phyloP scores from a whole-genome alignment of 2,113 vertebrate species.

The Hippotragus niger region DNA sequence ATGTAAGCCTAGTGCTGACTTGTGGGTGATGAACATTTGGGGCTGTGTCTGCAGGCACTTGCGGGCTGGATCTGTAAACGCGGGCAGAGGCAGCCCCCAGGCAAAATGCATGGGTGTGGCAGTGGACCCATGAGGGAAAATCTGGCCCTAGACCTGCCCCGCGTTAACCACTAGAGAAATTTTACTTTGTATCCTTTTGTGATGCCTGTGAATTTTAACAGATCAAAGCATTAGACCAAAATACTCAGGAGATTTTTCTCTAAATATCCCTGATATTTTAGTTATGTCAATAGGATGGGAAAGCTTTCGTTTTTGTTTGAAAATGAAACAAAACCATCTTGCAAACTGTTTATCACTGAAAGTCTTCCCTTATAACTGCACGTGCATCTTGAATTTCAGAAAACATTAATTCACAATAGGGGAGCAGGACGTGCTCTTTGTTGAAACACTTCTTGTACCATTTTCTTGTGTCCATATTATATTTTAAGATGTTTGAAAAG shows the following conservation, averaged over 20 bases:
- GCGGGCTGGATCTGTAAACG: background rate
- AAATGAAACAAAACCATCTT: background rate
- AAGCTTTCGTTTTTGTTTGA: background rate
- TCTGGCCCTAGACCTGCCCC: background rate
- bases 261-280: conserved; percentile 25
- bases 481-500: conserved; percentile 18
- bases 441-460: background rate
- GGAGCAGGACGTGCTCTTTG: background rate
- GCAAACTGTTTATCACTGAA: background rate
- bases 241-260: conserved; percentile 55
- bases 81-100: background rate
- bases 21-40: background rate
- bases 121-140: background rate
- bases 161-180: conserved; percentile 57
- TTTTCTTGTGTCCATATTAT: background rate
- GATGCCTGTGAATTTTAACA: conserved; percentile 45
- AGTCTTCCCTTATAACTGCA: background rate
- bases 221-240: conserved; percentile 29
- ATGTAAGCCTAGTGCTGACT: background rate
- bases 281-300: background rate
- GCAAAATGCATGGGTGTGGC: background rate
- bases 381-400: background rate
- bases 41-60: background rate
- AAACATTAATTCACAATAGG: background rate
- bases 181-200: background rate